Conservation (phyloP, 2,797 vertebrate genomes). For the Coregonus sp. region DNA sequence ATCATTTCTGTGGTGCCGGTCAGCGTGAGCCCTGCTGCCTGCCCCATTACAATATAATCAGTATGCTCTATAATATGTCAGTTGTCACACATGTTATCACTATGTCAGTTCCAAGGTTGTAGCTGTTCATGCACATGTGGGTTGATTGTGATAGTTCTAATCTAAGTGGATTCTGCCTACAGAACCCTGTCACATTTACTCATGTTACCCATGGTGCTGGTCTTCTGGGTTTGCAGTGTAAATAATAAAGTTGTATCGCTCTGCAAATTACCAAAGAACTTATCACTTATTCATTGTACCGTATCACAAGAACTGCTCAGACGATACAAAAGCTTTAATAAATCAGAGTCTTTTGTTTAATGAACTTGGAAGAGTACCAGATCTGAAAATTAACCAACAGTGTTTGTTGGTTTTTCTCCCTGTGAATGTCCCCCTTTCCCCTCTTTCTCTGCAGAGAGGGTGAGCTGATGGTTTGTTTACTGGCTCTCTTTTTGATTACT, state of each 20-base stretch:
- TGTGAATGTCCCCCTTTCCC: conserved; percentile 21
- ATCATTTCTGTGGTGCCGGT: conserved; percentile 41
- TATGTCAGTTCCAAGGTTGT: conserved; percentile 73
- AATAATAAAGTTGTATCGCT: conserved; percentile 77
- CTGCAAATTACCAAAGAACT: conserved; percentile 74
- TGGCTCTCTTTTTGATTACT: conserved; percentile 36
- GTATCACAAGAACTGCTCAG: conserved; percentile 63
- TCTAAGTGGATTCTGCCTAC: conserved; percentile 72
- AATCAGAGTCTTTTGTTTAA: conserved; percentile 69
- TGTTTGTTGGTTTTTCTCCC: conserved; percentile 38
- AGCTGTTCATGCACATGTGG: conserved; percentile 72
- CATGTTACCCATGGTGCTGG: conserved; percentile 58
- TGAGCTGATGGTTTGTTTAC: conserved; percentile 44
- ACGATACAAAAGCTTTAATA: conserved; percentile 57
- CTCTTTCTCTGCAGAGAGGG: conserved; percentile 17
- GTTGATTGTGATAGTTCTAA: conserved; percentile 76
- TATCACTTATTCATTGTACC: conserved; percentile 74
- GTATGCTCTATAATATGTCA: conserved; percentile 67
- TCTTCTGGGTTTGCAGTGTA: conserved; percentile 57
- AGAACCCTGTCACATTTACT: conserved; percentile 70
- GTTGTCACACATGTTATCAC: conserved; percentile 61
- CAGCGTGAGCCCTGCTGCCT: conserved; percentile 56
- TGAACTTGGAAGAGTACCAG: conserved; percentile 74
- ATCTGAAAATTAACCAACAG: conserved; percentile 73
- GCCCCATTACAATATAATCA: conserved; percentile 71